Conservation (phyloP, 2,113 vertebrate genomes). For the Gavialis gangeticus region DNA sequence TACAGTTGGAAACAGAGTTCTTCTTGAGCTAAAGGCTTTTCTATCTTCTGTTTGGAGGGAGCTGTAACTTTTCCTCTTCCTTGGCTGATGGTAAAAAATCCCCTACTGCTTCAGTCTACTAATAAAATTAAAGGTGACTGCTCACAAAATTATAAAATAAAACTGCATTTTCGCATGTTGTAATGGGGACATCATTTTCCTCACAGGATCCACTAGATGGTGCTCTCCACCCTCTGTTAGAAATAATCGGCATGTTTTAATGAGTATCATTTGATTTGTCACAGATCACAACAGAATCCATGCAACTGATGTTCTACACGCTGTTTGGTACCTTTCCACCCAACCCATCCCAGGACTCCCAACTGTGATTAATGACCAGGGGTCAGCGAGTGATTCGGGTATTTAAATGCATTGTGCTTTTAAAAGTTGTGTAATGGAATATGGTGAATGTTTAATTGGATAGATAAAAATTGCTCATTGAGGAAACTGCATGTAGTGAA, state of each 20-base stretch:
- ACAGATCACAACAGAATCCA: conserved; percentile 98
- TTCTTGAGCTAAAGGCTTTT: background rate
- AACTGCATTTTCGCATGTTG: background rate
- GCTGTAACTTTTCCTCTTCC: background rate
- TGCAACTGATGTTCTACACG: conserved; percentile 97
- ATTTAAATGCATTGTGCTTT: background rate
- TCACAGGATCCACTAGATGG: conserved; percentile 75
- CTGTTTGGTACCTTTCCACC: conserved; percentile 97
- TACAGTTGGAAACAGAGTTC: background rate
- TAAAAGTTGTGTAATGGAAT: fast-evolving
- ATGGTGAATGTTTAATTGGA: background rate
- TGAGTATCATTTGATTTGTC: background rate
- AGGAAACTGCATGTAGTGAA: fast-evolving
- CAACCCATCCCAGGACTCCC: conserved; percentile 93
- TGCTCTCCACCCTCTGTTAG: conserved; percentile 41
- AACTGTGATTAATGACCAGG: conserved; percentile 86
- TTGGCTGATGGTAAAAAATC: background rate
- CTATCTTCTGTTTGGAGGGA: background rate
- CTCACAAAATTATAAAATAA: background rate
- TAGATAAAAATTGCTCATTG: background rate
- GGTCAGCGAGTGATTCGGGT: conserved; percentile 94
- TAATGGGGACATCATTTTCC: background rate
- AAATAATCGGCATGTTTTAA: background rate
- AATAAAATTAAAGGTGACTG: background rate
- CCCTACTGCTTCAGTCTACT: background rate